Percentiles rank a stretch among this genome's conserved stretches.
Conservation (phyloP, 2,888 invertebrate genomes). For the Aleiodes leptofemur region DNA sequence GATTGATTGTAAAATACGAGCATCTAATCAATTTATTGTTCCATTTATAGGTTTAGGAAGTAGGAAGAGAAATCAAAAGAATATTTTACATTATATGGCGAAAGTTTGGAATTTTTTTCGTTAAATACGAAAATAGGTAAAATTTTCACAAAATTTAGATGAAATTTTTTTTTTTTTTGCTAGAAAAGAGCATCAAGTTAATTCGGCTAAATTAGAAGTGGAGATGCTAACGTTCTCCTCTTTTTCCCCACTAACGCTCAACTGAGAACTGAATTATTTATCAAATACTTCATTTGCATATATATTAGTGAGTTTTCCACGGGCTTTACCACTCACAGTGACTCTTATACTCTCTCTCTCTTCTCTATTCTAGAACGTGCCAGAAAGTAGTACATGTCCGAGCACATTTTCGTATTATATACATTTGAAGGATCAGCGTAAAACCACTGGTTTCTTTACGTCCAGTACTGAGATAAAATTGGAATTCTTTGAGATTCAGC, state of each 20-base stretch:
- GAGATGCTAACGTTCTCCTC: constrained; percentile 51
- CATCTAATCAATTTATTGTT: too few species aligned
- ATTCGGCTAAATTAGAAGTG: constrained; percentile 59
- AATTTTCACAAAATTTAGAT: background rate
- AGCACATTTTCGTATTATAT: constrained; percentile 13
- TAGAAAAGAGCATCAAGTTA: constrained; percentile 51
- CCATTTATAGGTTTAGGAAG: background rate
- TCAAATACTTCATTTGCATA: constrained; percentile 64
- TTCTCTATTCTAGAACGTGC: constrained; percentile 14
- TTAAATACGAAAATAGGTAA: background rate
- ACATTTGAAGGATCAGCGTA: background rate
- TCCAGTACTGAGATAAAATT: too few species aligned
- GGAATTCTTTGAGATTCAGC: too few species aligned
- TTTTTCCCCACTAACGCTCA: constrained; percentile 51
- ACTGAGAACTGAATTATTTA: constrained; percentile 63
- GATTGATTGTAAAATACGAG: constrained; percentile 21
- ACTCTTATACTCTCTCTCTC: constrained; percentile 8
- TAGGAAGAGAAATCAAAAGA: background rate
- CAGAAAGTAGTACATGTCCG: constrained; percentile 15
- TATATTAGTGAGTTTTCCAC: constrained; percentile 58
- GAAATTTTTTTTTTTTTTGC: constrained; percentile 2
- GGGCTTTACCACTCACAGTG: constrained; percentile 27
- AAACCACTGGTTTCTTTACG: too few species aligned
- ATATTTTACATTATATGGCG: too few species aligned
- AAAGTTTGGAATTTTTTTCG: background rate